Conservation (phyloP, 1,140 invertebrate species). For the Drosophila kohkoa region DNA sequence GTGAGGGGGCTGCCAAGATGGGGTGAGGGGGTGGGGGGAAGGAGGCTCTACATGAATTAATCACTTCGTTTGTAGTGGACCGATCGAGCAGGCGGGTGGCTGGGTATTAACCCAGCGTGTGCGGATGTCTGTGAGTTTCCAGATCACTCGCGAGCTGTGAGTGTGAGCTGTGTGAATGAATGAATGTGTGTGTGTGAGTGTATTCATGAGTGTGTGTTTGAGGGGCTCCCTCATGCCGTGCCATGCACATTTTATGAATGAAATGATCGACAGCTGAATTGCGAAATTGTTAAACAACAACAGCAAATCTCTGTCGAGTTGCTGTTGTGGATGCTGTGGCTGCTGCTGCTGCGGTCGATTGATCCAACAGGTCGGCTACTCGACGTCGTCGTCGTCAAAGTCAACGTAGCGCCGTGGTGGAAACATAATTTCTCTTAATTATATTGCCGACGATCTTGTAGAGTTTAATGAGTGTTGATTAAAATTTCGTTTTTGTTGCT, state of each 20-base stretch:
- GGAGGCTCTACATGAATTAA: conserved; percentile 79
- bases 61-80: conserved; percentile 79
- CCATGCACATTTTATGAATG: conserved; percentile 78
- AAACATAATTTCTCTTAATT: conserved; percentile 83
- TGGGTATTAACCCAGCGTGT: conserved; percentile 63
- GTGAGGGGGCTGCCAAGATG: background rate
- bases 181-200: conserved; percentile 48
- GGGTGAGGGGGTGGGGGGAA: conserved; percentile 7
- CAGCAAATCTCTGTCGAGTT: conserved; percentile 50
- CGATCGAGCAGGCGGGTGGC: conserved; percentile 65
- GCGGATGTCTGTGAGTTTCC: conserved; percentile 78
- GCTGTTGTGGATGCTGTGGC: conserved; percentile 16
- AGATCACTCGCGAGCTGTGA: conserved; percentile 57
- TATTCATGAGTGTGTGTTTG: conserved; percentile 30
- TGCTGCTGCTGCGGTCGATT: conserved; percentile 43
- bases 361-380: conserved; percentile 72
- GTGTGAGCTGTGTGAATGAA: conserved; percentile 62
- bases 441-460: conserved; percentile 77
- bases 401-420: conserved; percentile 58
- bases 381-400: conserved; percentile 32
- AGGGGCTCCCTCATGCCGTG: conserved; percentile 38
- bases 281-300: conserved; percentile 73
- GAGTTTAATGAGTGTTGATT: conserved; percentile 82
- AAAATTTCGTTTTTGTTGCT: conserved; percentile 61
- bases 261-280: conserved; percentile 84